Conservation (phyloP, 2,888 invertebrate species). For the Ceratothoa steindachneri region DNA sequence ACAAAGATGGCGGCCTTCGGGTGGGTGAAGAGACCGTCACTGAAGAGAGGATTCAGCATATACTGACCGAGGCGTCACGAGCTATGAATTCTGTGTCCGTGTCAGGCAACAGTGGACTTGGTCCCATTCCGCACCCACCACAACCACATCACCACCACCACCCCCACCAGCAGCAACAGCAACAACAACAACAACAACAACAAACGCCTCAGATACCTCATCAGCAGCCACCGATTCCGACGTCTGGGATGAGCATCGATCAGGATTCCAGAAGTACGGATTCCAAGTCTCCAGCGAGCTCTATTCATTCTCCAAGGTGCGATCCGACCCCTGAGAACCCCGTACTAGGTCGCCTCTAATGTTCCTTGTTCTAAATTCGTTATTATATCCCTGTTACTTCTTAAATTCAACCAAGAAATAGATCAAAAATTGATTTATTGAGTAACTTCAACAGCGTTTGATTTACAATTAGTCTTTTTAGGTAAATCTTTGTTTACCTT, state of each 20-base stretch:
- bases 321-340: background rate
- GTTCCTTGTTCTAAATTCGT: too few relatives aligned
- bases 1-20: conserved; percentile 37
- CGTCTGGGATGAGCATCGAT: conserved; percentile 19
- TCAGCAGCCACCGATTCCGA: conserved; percentile 16
- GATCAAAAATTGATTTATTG: too few relatives aligned
- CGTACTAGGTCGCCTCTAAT: too few relatives aligned
- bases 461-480: too few relatives aligned
- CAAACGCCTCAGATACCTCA: conserved; percentile 16
- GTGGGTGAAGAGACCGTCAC: conserved; percentile 39
- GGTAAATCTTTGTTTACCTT: too few relatives aligned
- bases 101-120: background rate
- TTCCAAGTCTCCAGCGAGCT: conserved; percentile 44
- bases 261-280: conserved; percentile 45
- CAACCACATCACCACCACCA: conserved; percentile 5
- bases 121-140: conserved; percentile 17
- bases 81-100: conserved; percentile 33
- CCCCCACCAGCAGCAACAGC: conserved; percentile 14
- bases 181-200: background rate
- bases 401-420: too few relatives aligned
- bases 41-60: conserved; percentile 46
- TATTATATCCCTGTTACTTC: too few relatives aligned
- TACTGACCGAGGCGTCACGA: conserved; percentile 45
- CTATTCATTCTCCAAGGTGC: conserved; percentile 45
- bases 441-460: too few relatives aligned